Evolutionary conservation across 2,797 vertebrate genomes (phyloP).

Genomic region (Sarcophilus harrisii): DNA sequence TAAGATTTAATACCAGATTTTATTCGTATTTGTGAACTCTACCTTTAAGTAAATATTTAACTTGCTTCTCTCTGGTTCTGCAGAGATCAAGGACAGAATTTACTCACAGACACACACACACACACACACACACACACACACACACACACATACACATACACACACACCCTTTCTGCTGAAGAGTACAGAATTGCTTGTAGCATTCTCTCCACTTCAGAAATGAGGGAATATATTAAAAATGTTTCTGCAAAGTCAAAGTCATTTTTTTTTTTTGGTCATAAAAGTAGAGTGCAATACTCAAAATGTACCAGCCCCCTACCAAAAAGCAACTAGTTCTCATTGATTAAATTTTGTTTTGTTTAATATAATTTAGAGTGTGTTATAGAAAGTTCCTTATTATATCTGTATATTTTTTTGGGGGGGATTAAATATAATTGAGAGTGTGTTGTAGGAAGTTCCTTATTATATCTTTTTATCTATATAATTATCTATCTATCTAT

Average conservation of each 20-base stretch:
- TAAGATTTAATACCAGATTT: constrained; percentile 52
- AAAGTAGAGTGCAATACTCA: neutral
- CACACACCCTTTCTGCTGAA: neutral
- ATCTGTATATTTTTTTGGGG: too few relatives aligned
- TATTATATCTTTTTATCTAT: too few relatives aligned
- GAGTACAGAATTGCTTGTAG: neutral
- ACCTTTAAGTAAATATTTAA: neutral
- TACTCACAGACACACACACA: neutral
- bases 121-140: neutral
- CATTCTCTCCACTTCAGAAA: neutral
- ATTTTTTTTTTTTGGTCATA: neutral
- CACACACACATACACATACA: neutral
- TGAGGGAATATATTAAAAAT: neutral
- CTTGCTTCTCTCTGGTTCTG: neutral
- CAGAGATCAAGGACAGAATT: neutral
- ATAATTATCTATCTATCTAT: too few relatives aligned
- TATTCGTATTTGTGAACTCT: constrained; percentile 64
- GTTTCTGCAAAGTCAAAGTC: neutral
- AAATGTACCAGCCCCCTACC: neutral
- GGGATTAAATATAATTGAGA: neutral
- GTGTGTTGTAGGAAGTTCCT: too few relatives aligned
- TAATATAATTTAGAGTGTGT: neutral
- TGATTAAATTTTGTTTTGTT: neutral
- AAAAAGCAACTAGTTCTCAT: neutral
- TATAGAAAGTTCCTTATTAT: too few relatives aligned